phyloP scores from a whole-genome alignment of 2,888 invertebrate species.

The Ypsolopha scabrella region DNA sequence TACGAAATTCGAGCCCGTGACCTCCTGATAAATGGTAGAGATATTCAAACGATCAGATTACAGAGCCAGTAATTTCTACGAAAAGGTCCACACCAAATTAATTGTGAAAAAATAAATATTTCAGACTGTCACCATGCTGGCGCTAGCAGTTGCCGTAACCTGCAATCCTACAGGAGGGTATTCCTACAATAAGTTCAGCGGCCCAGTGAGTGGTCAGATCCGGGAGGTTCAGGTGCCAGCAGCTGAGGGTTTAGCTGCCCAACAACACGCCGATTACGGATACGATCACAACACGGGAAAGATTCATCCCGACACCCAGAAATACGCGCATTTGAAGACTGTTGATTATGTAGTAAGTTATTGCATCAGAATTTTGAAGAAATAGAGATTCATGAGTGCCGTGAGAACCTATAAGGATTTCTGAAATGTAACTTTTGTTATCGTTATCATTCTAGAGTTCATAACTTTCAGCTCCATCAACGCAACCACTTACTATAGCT shows the following conservation, averaged over 20 bases:
- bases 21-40: no score
- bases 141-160: constrained; percentile 28
- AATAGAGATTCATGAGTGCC: no score
- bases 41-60: no score
- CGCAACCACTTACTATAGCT: no score
- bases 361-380: constrained; percentile 2
- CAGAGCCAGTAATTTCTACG: no score
- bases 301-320: constrained; percentile 57
- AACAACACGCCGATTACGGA: constrained; percentile 61
- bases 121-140: constrained; percentile 35
- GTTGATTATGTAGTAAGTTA: constrained; percentile 75
- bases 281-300: constrained; percentile 57
- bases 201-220: constrained; percentile 78
- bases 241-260: constrained; percentile 45
- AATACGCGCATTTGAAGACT: constrained; percentile 65
- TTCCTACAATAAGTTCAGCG: constrained; percentile 79
- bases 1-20: no score
- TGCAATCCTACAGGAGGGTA: constrained; percentile 66
- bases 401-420: no score
- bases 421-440: no score
- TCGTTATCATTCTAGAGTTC: no score
- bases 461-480: no score
- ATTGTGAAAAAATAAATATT: neutral
- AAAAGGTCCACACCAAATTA: neutral
- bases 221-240: constrained; percentile 67